A percentile compares a stretch with the other conserved stretches of the same genome.
These are phyloP conservation scores for Zelleria hepariella DNA, from an alignment of 2,888 invertebrate genomes.

Conservation along the genomic window DNA sequence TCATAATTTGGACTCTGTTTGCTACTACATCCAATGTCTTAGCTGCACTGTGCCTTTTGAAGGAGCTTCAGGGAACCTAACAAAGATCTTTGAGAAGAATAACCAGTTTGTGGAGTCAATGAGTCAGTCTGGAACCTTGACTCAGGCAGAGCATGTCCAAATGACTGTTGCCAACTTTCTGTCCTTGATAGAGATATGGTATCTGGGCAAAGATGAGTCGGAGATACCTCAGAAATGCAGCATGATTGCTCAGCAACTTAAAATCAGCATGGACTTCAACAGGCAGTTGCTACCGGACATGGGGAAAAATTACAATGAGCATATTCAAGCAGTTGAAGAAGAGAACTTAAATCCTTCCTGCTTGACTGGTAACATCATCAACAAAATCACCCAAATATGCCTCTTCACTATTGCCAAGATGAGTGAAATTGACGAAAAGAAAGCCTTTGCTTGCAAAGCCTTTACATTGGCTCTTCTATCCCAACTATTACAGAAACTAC, in stretches of 20 bases:
- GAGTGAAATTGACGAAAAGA: conserved; percentile 80
- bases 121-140: conserved; percentile 56
- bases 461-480: conserved; percentile 88
- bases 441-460: conserved; percentile 86
- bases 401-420: conserved; percentile 85
- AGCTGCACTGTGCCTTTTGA: conserved; percentile 86
- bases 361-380: conserved; percentile 78
- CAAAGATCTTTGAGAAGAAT: conserved; percentile 80
- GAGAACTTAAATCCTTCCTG: conserved; percentile 68
- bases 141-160: conserved; percentile 63
- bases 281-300: conserved; percentile 63
- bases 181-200: conserved; percentile 75
- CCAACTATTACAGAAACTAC: conserved; percentile 74
- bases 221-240: conserved; percentile 79
- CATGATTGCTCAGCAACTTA: conserved; percentile 79
- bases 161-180: conserved; percentile 64
- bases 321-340: conserved; percentile 59
- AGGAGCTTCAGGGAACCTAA: conserved; percentile 90
- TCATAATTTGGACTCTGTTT: conserved; percentile 88
- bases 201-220: conserved; percentile 73
- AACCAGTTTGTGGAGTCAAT: conserved; percentile 71
- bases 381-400: conserved; percentile 86
- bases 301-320: conserved; percentile 65
- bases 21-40: conserved; percentile 90
- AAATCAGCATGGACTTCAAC: conserved; percentile 76